Conservation (phyloP, 2,797 vertebrate genomes). For the Caiman crocodilus region DNA sequence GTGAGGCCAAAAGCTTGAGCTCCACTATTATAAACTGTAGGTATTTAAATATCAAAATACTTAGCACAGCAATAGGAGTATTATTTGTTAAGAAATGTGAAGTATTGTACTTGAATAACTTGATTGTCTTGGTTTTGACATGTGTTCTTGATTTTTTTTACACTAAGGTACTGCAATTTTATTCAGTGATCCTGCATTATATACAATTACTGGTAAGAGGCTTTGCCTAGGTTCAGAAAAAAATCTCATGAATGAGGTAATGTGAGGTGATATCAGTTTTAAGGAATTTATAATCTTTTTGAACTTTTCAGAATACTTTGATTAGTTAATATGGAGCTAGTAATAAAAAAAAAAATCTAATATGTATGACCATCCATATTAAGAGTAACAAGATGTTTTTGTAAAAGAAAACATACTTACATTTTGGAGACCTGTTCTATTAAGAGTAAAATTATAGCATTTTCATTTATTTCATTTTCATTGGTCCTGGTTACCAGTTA, state of each 20-base stretch:
- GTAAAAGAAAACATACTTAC: neutral
- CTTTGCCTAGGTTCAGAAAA: neutral
- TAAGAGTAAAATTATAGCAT: neutral
- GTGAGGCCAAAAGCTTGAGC: too few relatives aligned
- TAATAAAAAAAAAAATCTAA: neutral
- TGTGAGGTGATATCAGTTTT: neutral
- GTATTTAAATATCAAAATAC: neutral
- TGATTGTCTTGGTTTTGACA: neutral
- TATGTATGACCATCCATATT: neutral
- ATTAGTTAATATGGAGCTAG: neutral
- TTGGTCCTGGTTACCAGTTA: neutral
- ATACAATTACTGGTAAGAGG: neutral
- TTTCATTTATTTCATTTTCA: neutral
- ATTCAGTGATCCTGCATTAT: neutral
- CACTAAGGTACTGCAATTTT: neutral
- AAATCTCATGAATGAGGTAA: neutral
- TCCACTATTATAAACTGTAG: neutral
- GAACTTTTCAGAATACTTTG: neutral
- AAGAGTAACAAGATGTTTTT: neutral
- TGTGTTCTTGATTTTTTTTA: neutral
- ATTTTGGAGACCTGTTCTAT: neutral
- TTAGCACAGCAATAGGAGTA: neutral
- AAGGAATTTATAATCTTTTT: neutral
- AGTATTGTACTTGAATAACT: neutral
- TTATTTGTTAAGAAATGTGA: neutral